Evolutionary conservation across 2,797 vertebrate genomes (phyloP).

Genomic region (Etheostoma nigrum): DNA sequence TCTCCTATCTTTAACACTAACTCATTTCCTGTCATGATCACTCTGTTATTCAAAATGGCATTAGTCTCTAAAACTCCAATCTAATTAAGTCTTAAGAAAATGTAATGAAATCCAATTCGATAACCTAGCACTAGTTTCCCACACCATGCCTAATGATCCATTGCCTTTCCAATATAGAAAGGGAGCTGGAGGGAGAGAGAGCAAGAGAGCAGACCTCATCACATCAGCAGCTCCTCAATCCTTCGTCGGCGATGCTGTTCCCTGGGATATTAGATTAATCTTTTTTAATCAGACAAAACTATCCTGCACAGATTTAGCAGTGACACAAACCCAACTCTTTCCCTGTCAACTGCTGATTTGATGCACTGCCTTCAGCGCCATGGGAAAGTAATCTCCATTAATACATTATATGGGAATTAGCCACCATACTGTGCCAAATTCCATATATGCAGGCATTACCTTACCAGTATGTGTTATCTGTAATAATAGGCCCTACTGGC

Average conservation of each 20-base stretch:
- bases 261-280: conserved; percentile 72
- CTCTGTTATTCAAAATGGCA: conserved; percentile 70
- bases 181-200: conserved; percentile 48
- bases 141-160: conserved; percentile 74
- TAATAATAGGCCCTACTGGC: conserved; percentile 27
- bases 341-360: conserved; percentile 45
- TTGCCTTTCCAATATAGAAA: conserved; percentile 60
- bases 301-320: conserved; percentile 43
- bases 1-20: conserved; percentile 53
- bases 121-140: conserved; percentile 59
- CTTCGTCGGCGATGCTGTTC: conserved; percentile 40
- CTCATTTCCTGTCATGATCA: conserved; percentile 65
- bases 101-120: conserved; percentile 74
- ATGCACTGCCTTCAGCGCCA: conserved; percentile 17
- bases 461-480: conserved; percentile 41
- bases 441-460: conserved; percentile 26
- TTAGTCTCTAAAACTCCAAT: conserved; percentile 66
- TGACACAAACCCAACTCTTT: conserved; percentile 45
- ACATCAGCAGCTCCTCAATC: conserved; percentile 60
- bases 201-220: conserved; percentile 43
- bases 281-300: conserved; percentile 76
- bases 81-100: conserved; percentile 77
- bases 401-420: conserved; percentile 64
- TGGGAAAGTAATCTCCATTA: conserved; percentile 50
- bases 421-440: conserved; percentile 37